A percentile compares a stretch with the other conserved stretches of the same genome.
Evolutionary conservation across 2,888 invertebrate genomes (phyloP).

Genomic region (Coronaproctus castanopsis): DNA sequence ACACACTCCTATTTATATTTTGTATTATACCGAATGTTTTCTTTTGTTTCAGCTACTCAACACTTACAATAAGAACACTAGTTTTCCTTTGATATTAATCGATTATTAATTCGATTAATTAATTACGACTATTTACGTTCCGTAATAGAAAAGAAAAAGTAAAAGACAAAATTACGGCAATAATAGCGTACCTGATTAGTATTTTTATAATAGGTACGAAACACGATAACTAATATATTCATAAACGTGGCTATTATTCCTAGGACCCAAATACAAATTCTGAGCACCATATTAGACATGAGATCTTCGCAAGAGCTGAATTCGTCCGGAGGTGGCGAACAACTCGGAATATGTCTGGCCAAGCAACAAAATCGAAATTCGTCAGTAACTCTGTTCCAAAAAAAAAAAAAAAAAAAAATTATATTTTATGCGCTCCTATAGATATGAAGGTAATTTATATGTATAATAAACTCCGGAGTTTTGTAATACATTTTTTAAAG

Average conservation of each 20-base stretch:
- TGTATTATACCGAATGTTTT: too few relatives aligned
- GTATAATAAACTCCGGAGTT: not conserved
- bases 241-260: slow-evolving; percentile 26
- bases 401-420: not conserved
- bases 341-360: slow-evolving; percentile 23
- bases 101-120: too few relatives aligned
- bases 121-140: too few relatives aligned
- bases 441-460: too few relatives aligned
- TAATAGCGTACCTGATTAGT: slow-evolving; percentile 27
- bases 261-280: slow-evolving; percentile 27
- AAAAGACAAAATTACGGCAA: too few relatives aligned
- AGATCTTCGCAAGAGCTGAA: slow-evolving; percentile 28
- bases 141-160: too few relatives aligned
- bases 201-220: slow-evolving; percentile 26
- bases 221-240: slow-evolving; percentile 27
- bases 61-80: too few relatives aligned
- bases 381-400: slow-evolving; percentile 21
- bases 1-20: too few relatives aligned
- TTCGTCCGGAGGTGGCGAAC: slow-evolving; percentile 26
- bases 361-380: slow-evolving; percentile 25
- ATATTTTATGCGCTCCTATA: too few relatives aligned
- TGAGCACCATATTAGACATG: slow-evolving; percentile 27
- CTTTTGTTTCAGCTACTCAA: too few relatives aligned
- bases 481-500: not conserved
- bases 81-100: too few relatives aligned